Base-by-base conservation (phyloP, 1,140 invertebrate genomes). In the Frieseomelitta varia region DNA sequence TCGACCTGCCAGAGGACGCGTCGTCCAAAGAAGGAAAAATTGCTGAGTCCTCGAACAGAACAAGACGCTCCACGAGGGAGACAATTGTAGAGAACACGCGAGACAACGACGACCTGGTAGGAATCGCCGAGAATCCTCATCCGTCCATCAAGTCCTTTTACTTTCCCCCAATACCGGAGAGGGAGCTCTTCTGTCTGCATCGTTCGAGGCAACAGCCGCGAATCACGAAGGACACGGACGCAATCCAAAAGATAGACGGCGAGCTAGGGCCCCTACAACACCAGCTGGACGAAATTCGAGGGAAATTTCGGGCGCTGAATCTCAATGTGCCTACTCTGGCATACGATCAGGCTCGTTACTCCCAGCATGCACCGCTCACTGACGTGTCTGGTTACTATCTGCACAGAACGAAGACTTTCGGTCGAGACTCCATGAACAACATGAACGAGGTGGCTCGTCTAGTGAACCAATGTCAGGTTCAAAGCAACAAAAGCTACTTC, bases 111-210 rank as follows among this genome's bases (percentile, higher is more conserved):
- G 87, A 86, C 1, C 73, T 90, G 47, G 81, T 90, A 74, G 84
- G 86, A 47, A 85, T 90, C 30, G 89, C 82, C 0, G 81, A 77
- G 65, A 91, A 91, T 85, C 73, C 87, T 21, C 67, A 81, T 27
- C 80, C 89, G 0, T 88, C 90, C n/a, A 85, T 89, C 61, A 91
- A 86, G 39, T 91, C 91, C 12, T 69, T 89, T 17, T 91, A 88
- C 47, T 81, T 90, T 4, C 83, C 86, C 1, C 86, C 90, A 8
- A 81, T 53, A 39, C 73, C 80, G 0, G 79, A 85, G 11, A 67
- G 78, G 4, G 55, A 34, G 12, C 4, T 1, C 1, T 34, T 51
- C 0, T 21, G 17, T 30, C 27, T 14, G 2, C 27, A 58, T 17
- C 17, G 55, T 21, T 14, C n/a, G 21, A 79, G 15, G n/a, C 79